Evolutionary conservation across 2,888 invertebrate genomes (phyloP), one percentile per base, ranked within the genome.

Genomic region (Drosophila planitibia): DNA sequence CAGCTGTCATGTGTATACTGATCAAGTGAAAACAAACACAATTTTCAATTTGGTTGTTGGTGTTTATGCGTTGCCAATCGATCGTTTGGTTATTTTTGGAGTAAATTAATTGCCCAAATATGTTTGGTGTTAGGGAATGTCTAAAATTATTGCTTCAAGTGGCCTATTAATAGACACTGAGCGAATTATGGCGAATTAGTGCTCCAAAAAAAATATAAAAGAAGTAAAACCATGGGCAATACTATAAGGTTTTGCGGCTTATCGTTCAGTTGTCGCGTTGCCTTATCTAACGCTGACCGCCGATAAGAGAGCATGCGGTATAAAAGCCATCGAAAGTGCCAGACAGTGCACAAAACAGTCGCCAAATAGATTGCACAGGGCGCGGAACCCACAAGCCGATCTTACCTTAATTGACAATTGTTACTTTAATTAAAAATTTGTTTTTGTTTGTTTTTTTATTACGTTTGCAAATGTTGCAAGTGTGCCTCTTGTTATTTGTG

Each of bases 211-310:
- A 19, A 16, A n/a, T 7, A 5, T 1, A 25, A 25, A 25, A 16
- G 4, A 16, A 16, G 16, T 16, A 25, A 25, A 30, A 62, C 49
- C 55, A 60, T 60, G 54, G 66, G 55, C 73, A 72, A 60, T 57
- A 64, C 22, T 39, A 55, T 53, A 53, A 76, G 55, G 47, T 64
- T 53, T 37, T 64, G 52, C 37, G 58, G 81, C 79, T 79, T 79
- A 79, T 79, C 79, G 79, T 81, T 79, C 79, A 79, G 81, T 72
- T 52, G 62, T 68, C 53, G 60, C 51, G 70, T 32, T 39, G 44
- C 66, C 79, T 79, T 79, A 79, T 79, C 79, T 81, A 73, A 54
- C 32, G 74, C 85, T 89, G 84, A 87, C 87, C 85, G 89, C 52
- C 82, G 85, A 85, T 85, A 85, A 85, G 71, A 85, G 66, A 65